A percentile compares a stretch with the other conserved stretches of the same genome.
Conservation (phyloP, 2,888 invertebrate species). For the Troides oblongomaculatus region DNA sequence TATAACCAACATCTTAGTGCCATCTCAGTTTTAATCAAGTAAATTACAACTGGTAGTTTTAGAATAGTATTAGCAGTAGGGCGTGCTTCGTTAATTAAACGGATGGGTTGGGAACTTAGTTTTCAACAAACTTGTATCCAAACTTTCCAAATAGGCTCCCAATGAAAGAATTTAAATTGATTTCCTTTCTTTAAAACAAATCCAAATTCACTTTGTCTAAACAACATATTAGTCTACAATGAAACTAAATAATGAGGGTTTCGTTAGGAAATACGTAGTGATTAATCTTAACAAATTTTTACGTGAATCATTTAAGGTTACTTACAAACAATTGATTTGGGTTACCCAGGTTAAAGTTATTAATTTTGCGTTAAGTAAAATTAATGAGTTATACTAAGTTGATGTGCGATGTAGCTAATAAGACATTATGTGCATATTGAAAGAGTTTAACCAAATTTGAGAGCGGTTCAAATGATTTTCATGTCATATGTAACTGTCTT, state of each 20-base stretch:
- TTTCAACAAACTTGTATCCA: constrained; percentile 9
- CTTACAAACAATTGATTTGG: constrained; percentile 12
- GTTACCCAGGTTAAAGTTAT: constrained; percentile 17
- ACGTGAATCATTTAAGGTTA: constrained; percentile 17
- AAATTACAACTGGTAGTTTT: constrained; percentile 18
- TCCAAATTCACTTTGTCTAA: not conserved
- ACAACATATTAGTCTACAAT: not conserved
- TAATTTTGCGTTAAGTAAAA: constrained; percentile 19
- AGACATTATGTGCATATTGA: not conserved
- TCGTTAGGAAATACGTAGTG: not conserved
- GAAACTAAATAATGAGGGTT: not conserved
- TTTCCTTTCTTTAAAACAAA: constrained; percentile 3
- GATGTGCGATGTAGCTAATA: not conserved
- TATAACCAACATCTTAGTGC: not conserved
- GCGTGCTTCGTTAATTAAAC: constrained; percentile 25
- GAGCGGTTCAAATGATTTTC: not conserved
- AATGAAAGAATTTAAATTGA: constrained; percentile 21
- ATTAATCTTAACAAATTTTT: constrained; percentile 22
- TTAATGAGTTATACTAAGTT: constrained; percentile 15
- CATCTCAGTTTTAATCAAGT: not conserved
- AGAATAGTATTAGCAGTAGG: constrained; percentile 13
- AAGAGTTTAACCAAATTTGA: not conserved
- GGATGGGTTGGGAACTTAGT: constrained; percentile 11
- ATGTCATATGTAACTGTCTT: too few relatives aligned
- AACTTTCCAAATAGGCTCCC: constrained; percentile 16